phyloP scores from a whole-genome alignment of 2,888 invertebrate species.

The Patella ulyssiponensis region DNA sequence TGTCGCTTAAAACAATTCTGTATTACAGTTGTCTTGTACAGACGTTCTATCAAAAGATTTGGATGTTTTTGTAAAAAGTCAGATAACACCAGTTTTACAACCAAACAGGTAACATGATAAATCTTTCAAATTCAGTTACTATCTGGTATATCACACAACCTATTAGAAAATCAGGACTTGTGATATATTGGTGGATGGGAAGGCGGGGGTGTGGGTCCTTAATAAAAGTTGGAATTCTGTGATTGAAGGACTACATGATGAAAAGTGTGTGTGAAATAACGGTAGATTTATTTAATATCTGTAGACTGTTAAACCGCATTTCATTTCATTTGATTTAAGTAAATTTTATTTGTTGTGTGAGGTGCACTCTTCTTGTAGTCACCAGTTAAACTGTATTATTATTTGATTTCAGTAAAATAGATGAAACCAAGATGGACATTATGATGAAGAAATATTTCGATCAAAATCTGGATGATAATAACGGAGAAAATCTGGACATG shows the following conservation, averaged over 20 bases:
- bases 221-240: background rate
- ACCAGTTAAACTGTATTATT: too few species aligned
- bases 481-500: background rate
- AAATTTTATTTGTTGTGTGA: too few species aligned
- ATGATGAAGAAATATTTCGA: background rate
- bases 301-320: background rate
- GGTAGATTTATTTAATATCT: constrained; percentile 1
- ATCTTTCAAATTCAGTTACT: background rate
- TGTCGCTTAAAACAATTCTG: too few species aligned
- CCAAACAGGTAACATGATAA: background rate
- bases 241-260: constrained; percentile 9
- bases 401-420: background rate
- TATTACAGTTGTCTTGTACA: constrained; percentile 12
- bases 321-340: background rate
- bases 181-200: too few species aligned
- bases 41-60: constrained; percentile 18
- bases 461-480: background rate
- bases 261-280: background rate
- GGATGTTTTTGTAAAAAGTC: background rate
- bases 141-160: background rate
- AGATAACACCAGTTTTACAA: background rate
- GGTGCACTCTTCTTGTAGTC: too few species aligned
- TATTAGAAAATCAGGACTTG: too few species aligned
- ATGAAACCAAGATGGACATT: background rate
- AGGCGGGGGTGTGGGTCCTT: background rate